Base-by-base conservation (phyloP, 2,888 invertebrate species). In the Pseudococcus longispinus region DNA sequence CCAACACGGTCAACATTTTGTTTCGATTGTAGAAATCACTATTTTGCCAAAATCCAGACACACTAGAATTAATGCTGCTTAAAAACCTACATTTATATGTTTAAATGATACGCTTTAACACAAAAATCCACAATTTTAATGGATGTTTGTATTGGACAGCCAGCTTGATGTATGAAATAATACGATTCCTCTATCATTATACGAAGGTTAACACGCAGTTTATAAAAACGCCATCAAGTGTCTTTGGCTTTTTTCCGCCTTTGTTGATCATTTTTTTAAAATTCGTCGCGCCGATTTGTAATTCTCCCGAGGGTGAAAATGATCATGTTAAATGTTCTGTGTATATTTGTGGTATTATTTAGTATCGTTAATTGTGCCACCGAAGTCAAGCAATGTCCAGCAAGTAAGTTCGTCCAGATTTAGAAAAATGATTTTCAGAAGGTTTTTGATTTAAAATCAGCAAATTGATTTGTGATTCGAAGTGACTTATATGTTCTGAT, bases 101-200 rank as follows among this genome's bases (percentile, higher is more conserved):
- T 42, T 80, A 80, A 80, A 80, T 80, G 77, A 80, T 80, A 80
- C 42, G 42, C 42, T 80, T 37, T 42, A 70, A 70, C 70, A 42
- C 77, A 80, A 42, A 80, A 80, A 80, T 80, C 42, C 42, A 80
- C 77, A 80, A 80, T 80, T 80, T 80, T 80, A 80, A 80, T 80
- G 13, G 77, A 5, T 80, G 42, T 80, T 80, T 80, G 18, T 80
- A 80, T 80, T 20, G 77, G 20, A 42, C 42, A 13, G 20, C n/a
- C 20, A 42, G n/a, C 23, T 80, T 80, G 42, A 80, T 29, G 70
- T 29, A 29, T 29, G 18, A 70, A 70, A 70, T 32, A 70, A 23
- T 70, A 70, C 23, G 20, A 80, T 80, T 42, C 37, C 77, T 42
- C 42, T 80, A 15, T 70, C 29, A 29, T 70, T 70, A 29, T 29